Conservation (phyloP, 2,113 vertebrate species). For the Antennarius striatus region DNA sequence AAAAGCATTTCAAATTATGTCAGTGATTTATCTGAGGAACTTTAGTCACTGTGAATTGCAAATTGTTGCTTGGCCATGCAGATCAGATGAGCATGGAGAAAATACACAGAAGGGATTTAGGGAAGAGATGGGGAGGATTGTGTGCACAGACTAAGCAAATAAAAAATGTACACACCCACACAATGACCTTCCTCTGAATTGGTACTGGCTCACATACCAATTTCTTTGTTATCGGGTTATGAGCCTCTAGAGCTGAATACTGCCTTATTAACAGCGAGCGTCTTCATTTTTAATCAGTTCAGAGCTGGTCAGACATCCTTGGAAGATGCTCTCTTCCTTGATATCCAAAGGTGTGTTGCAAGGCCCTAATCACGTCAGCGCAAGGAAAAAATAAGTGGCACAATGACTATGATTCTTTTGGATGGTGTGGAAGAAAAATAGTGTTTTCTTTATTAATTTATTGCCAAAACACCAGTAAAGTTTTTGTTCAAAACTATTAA, state of each 20-base stretch:
- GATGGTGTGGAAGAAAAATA: background rate
- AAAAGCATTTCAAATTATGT: background rate
- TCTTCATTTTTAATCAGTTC: conserved; percentile 48
- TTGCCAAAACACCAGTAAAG: conserved; percentile 16
- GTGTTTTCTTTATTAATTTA: conserved; percentile 37
- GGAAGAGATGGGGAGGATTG: background rate
- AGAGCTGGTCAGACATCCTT: conserved; percentile 38
- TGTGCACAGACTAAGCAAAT: conserved; percentile 18
- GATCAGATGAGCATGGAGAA: background rate
- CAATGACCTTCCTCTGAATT: conserved; percentile 46
- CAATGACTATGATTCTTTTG: conserved; percentile 13
- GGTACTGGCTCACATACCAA: conserved; percentile 19
- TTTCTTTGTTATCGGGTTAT: conserved; percentile 63
- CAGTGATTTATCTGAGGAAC: conserved; percentile 5
- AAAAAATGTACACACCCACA: conserved; percentile 30
- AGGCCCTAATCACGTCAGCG: conserved; percentile 28
- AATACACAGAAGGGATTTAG: background rate
- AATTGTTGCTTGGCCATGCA: conserved; percentile 20
- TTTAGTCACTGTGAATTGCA: background rate
- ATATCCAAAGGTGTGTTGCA: conserved; percentile 24
- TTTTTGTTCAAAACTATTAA: conserved; percentile 21
- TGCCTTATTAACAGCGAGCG: conserved; percentile 32
- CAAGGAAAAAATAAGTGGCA: conserved; percentile 29
- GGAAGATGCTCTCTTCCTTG: conserved; percentile 23
- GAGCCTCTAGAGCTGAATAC: conserved; percentile 24